A percentile compares a stretch with the other conserved stretches of the same genome.
These are phyloP conservation scores for Lophotis ruficrista DNA, from an alignment of 2,113 vertebrate species.

Conservation along the genomic window DNA sequence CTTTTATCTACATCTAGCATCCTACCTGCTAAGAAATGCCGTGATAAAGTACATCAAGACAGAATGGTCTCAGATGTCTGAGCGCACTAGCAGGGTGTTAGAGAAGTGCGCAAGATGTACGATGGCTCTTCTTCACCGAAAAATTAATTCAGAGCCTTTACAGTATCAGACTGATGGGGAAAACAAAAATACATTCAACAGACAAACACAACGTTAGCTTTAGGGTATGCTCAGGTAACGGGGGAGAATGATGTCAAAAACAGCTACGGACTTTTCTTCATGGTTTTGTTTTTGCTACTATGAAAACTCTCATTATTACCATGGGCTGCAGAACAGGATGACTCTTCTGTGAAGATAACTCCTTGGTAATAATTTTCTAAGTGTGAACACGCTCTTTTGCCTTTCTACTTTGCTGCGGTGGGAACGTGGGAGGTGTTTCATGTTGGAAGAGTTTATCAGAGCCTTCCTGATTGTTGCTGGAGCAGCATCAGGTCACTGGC, in stretches of 20 bases:
- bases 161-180: background rate
- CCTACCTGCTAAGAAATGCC: background rate
- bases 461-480: background rate
- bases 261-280: background rate
- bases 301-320: background rate
- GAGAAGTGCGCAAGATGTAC: background rate
- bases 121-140: background rate
- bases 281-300: background rate
- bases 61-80: background rate
- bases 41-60: rapidly evolving
- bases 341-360: background rate
- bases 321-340: background rate
- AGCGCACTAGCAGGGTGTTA: background rate
- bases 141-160: background rate
- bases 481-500: background rate
- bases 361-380: background rate
- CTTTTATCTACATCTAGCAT: background rate
- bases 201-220: background rate
- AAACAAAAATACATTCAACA: background rate
- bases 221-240: background rate
- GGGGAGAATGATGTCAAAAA: background rate
- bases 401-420: background rate
- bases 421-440: background rate
- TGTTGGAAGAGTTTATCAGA: background rate
- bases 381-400: background rate